These are phyloP conservation scores for Teleopsis dalmanni DNA, from an alignment of 1,140 invertebrate genomes.

Conservation along the genomic window DNA sequence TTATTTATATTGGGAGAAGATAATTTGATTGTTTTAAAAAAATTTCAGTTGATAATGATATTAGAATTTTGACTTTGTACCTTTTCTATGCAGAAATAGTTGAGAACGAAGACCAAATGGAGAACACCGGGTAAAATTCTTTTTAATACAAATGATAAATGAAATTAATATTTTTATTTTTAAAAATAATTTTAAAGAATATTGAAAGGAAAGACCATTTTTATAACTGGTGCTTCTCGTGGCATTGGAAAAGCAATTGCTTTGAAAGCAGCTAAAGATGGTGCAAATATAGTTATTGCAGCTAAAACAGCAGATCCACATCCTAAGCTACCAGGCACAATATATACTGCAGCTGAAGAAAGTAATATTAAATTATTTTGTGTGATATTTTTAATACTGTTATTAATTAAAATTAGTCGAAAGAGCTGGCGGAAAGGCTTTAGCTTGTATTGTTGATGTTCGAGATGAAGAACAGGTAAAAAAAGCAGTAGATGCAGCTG, in stretches of 20 bases:
- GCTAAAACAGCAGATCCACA: conserved; percentile 92
- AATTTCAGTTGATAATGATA: too few relatives aligned
- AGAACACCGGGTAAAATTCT: too few relatives aligned
- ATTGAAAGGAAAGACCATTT: conserved; percentile 83
- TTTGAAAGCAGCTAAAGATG: conserved; percentile 86
- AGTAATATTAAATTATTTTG: conserved; percentile 50
- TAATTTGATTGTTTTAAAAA: too few relatives aligned
- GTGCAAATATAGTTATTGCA: conserved; percentile 89
- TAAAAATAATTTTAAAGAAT: conserved; percentile 56
- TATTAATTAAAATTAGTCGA: conserved; percentile 61
- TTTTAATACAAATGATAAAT: too few relatives aligned
- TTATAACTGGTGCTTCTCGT: conserved; percentile 93
- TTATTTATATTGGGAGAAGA: too few relatives aligned
- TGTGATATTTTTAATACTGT: conserved; percentile 4
- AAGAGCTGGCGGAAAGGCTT: conserved; percentile 78
- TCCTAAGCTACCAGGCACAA: conserved; percentile 94
- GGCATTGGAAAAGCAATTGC: conserved; percentile 97
- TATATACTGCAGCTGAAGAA: conserved; percentile 94
- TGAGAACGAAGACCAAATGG: too few relatives aligned
- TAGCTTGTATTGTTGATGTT: conserved; percentile 92
- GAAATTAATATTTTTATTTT: too few relatives aligned
- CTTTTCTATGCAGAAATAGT: too few relatives aligned
- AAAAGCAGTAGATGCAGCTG: conserved; percentile 75
- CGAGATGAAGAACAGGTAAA: conserved; percentile 76
- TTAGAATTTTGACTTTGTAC: too few relatives aligned